phyloP scores from a whole-genome alignment of 2,113 vertebrate genomes.

The Engraulis encrasicolus region DNA sequence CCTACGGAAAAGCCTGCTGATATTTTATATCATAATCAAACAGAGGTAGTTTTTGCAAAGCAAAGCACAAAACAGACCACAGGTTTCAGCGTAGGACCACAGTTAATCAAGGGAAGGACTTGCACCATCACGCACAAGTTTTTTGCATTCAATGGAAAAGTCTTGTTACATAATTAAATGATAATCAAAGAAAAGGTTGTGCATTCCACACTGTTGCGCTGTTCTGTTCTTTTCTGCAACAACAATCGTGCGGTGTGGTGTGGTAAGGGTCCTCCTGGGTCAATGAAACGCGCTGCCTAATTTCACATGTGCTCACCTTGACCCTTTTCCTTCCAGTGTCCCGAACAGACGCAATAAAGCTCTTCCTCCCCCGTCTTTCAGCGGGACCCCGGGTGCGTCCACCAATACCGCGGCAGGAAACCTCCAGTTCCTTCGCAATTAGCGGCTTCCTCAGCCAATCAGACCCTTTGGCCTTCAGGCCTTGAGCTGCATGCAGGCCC shows the following conservation, averaged over 20 bases:
- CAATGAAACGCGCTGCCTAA: conserved; percentile 37
- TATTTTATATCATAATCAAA: not conserved
- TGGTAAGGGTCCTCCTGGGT: conserved; percentile 4
- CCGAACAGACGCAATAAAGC: conserved; percentile 31
- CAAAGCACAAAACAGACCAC: not conserved
- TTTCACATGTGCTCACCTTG: conserved; percentile 40
- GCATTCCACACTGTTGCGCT: not conserved
- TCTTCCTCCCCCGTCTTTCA: conserved; percentile 53
- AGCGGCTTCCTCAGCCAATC: conserved; percentile 65
- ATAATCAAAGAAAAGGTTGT: conserved; percentile 11
- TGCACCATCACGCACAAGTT: not conserved
- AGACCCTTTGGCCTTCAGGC: conserved; percentile 41
- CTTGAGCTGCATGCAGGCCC: conserved; percentile 54
- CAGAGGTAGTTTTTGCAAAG: not conserved
- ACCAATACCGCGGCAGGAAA: conserved; percentile 60
- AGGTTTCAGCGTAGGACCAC: not conserved
- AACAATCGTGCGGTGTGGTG: not conserved
- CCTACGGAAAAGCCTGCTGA: not conserved
- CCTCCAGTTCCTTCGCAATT: conserved; percentile 64
- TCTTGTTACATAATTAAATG: conserved; percentile 1
- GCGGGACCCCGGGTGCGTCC: conserved; percentile 37
- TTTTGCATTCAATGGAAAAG: not conserved
- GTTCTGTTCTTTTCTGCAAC: not conserved
- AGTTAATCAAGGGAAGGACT: not conserved
- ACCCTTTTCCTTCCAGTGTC: not conserved